phyloP scores from a whole-genome alignment of 2,888 invertebrate species.

The Drosophila tripunctata region DNA sequence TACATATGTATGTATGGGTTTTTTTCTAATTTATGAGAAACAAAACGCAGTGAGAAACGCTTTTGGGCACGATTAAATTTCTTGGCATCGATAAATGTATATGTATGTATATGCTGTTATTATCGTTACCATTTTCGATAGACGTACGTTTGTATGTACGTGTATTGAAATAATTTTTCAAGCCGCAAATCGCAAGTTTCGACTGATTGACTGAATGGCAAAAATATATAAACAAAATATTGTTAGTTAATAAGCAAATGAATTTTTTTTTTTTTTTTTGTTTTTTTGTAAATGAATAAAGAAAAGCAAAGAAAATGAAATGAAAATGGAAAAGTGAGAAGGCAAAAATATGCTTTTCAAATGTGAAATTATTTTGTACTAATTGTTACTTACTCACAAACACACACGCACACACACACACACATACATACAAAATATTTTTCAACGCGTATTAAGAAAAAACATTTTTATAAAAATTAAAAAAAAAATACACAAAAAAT shows the following conservation, averaged over 20 bases:
- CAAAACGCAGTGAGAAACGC: conserved; percentile 74
- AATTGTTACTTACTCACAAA: conserved; percentile 71
- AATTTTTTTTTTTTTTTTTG: conserved; percentile 53
- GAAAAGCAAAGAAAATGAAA: conserved; percentile 20
- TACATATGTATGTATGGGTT: conserved; percentile 28
- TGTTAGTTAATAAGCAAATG: conserved; percentile 53
- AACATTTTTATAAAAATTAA: conserved; percentile 25
- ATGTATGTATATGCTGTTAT: conserved; percentile 7
- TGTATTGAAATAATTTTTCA: conserved; percentile 37
- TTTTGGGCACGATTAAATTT: conserved; percentile 66
- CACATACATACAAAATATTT: conserved; percentile 25
- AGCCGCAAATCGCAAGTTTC: conserved; percentile 63
- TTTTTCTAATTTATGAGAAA: conserved; percentile 71
- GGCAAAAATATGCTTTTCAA: conserved; percentile 54
- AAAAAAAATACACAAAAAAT: conserved; percentile 29
- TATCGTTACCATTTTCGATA: conserved; percentile 9
- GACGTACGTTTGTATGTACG: too few species aligned
- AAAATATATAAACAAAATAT: conserved; percentile 58
- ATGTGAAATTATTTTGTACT: conserved; percentile 74
- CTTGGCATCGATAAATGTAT: conserved; percentile 51
- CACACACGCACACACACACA: conserved; percentile 22
- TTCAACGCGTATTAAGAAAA: conserved; percentile 25
- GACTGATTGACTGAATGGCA: conserved; percentile 84
- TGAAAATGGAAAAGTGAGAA: conserved; percentile 15
- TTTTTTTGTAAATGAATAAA: conserved; percentile 26